Evolutionary conservation across 2,113 vertebrate species (phyloP).

Genomic region (Limnothrissa miodon): DNA sequence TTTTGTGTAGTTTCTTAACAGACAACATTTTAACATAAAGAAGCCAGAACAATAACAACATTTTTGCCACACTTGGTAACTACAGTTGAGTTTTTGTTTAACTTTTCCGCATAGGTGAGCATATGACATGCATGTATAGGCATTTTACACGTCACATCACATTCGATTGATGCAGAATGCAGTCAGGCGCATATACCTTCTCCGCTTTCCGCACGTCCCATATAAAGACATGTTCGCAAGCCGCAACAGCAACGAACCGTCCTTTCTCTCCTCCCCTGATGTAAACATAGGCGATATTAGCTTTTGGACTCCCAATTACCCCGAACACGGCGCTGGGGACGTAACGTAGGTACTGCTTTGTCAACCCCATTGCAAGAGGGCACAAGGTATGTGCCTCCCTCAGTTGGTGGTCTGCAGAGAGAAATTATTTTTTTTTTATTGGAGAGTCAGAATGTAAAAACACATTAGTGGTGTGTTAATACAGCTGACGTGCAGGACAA

Average conservation of each 20-base stretch:
- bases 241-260: conserved; percentile 86
- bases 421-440: conserved; percentile 13
- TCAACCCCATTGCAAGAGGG: conserved; percentile 82
- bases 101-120: no score
- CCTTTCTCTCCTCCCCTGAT: conserved; percentile 83
- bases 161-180: neutral
- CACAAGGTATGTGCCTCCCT: neutral
- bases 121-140: no score
- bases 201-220: conserved; percentile 93
- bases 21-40: no score
- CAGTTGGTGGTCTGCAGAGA: conserved; percentile 6
- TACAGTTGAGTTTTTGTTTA: no score
- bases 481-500: neutral
- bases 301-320: conserved; percentile 84
- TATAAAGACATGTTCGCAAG: conserved; percentile 94
- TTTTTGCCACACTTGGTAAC: no score
- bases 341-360: conserved; percentile 94
- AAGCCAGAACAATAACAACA: no score
- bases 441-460: neutral
- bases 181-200: conserved; percentile 73
- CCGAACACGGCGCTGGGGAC: conserved; percentile 82
- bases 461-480: neutral
- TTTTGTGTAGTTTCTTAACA: no score
- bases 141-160: neutral
- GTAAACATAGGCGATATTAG: conserved; percentile 79